phyloP scores from a whole-genome alignment of 2,113 vertebrate species.

The Oryzias celebensis region DNA sequence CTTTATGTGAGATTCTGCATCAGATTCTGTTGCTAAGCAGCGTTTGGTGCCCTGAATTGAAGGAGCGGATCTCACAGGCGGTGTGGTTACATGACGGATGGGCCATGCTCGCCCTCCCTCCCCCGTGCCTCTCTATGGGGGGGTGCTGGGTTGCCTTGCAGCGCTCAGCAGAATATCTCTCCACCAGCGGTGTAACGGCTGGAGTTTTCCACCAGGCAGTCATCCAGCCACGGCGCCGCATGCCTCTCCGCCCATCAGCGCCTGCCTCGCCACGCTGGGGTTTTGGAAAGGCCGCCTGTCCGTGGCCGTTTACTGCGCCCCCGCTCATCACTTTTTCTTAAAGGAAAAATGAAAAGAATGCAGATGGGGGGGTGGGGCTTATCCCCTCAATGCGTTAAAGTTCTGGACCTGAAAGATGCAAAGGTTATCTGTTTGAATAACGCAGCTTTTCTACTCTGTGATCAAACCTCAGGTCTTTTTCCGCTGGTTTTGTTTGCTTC shows the following conservation, averaged over 20 bases:
- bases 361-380: too few relatives aligned
- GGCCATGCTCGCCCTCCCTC: constrained; percentile 3
- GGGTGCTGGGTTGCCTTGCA: constrained; percentile 49
- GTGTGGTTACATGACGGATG: constrained; percentile 64
- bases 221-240: constrained; percentile 30
- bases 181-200: constrained; percentile 44
- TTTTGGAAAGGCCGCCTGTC: background rate
- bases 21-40: constrained; percentile 47
- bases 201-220: constrained; percentile 64
- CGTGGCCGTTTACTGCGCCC: too few relatives aligned
- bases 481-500: too few relatives aligned
- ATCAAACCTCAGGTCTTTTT: too few relatives aligned
- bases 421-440: too few relatives aligned
- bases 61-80: constrained; percentile 37
- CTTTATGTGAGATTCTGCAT: constrained; percentile 51
- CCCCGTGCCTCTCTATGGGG: constrained; percentile 1
- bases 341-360: too few relatives aligned
- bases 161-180: constrained; percentile 68
- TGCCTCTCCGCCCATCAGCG: constrained; percentile 20
- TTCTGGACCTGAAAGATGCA: too few relatives aligned
- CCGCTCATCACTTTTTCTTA: too few relatives aligned
- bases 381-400: too few relatives aligned
- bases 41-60: constrained; percentile 48
- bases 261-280: constrained; percentile 40
- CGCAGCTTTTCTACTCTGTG: too few relatives aligned